A percentile compares a stretch with the other conserved stretches of the same genome.
These are phyloP conservation scores for Apodemus agrarius DNA, from an alignment of 2,797 vertebrate genomes.

Conservation along the genomic window DNA sequence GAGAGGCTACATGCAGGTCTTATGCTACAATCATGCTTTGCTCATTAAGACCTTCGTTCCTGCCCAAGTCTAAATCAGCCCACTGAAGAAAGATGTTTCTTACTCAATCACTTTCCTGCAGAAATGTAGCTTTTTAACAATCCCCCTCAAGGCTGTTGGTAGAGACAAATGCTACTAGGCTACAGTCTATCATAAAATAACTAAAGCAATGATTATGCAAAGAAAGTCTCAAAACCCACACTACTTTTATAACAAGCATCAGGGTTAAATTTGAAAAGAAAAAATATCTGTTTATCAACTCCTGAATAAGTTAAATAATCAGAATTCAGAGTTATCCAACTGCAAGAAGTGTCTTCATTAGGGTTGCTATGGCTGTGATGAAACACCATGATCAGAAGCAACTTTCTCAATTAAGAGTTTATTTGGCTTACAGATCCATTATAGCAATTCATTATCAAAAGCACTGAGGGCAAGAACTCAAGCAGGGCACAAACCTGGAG, in stretches of 20 bases:
- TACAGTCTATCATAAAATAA: not conserved
- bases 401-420: not conserved
- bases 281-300: not conserved
- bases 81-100: not conserved
- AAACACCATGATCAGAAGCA: not conserved
- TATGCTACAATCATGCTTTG: not conserved
- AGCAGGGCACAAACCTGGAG: not conserved
- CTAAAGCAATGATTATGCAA: not conserved
- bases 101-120: constrained; percentile 27
- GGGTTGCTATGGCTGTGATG: not conserved
- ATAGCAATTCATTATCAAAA: not conserved
- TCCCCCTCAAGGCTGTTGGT: not conserved
- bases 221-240: not conserved
- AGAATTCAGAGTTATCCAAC: not conserved
- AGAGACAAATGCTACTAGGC: not conserved
- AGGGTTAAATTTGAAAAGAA: constrained; percentile 43
- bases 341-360: not conserved
- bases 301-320: not conserved
- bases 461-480: not conserved
- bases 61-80: not conserved
- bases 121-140: not conserved
- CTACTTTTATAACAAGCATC: not conserved
- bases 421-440: not conserved
- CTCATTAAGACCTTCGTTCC: not conserved
- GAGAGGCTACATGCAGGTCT: not conserved